A percentile compares a stretch with the other conserved stretches of the same genome.
Conservation (phyloP, 2,797 vertebrate genomes). For the Gadopsis marmoratus region DNA sequence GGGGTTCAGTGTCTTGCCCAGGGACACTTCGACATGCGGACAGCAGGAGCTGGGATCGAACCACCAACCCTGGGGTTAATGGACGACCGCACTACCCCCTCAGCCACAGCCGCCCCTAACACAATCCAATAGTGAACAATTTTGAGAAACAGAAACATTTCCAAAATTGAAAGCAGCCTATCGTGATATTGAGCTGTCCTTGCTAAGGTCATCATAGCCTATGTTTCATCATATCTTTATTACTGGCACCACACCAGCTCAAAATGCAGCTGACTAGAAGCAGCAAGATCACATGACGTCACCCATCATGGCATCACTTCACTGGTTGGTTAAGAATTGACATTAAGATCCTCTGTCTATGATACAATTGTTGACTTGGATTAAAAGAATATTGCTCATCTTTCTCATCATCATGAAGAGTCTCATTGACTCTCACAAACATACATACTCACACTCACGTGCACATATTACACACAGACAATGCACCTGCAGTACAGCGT, state of each 20-base stretch:
- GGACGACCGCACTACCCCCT: too few species aligned
- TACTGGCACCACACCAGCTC: neutral
- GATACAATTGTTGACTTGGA: neutral
- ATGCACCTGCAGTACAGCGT: slow-evolving; percentile 45
- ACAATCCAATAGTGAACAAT: too few species aligned
- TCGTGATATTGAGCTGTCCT: neutral
- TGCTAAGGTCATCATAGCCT: neutral
- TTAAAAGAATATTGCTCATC: neutral
- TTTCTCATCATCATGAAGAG: slow-evolving; percentile 6
- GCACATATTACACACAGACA: slow-evolving; percentile 20
- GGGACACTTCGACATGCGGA: too few species aligned
- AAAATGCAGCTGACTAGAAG: neutral
- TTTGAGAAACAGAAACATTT: too few species aligned
- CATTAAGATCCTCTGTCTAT: neutral
- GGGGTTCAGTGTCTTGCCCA: too few species aligned
- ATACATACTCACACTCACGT: neutral
- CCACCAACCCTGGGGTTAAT: too few species aligned
- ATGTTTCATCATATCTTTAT: slow-evolving; percentile 3
- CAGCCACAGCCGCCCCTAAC: too few species aligned
- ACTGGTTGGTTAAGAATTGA: neutral
- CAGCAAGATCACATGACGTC: neutral
- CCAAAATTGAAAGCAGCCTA: neutral
- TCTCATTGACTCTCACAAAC: slow-evolving; percentile 2
- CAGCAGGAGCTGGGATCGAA: too few species aligned
- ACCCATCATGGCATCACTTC: neutral